A percentile compares a stretch with the other conserved stretches of the same genome.
phyloP scores from a whole-genome alignment of 2,797 vertebrate species.

The Leptodactylus fallax region DNA sequence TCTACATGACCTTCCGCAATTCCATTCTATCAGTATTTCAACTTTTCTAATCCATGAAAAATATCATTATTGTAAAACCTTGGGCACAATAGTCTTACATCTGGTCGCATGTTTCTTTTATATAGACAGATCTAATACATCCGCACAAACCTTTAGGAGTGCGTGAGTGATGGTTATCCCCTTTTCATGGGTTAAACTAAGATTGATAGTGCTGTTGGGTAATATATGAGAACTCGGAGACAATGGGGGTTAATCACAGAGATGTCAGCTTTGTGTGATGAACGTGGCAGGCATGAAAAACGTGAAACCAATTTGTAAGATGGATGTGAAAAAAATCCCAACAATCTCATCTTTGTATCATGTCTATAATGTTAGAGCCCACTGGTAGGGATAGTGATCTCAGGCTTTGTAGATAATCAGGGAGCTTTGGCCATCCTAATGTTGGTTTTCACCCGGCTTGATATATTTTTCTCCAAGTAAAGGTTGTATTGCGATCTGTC shows the following conservation, averaged over 20 bases:
- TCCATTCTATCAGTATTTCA: too few species aligned
- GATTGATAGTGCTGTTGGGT: background rate
- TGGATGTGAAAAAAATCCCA: conserved; percentile 15
- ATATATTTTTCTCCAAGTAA: background rate
- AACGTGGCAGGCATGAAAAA: conserved; percentile 29
- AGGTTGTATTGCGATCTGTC: background rate
- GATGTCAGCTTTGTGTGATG: background rate
- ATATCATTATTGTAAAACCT: too few species aligned
- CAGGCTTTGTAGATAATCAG: background rate
- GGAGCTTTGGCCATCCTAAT: background rate
- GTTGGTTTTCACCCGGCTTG: background rate
- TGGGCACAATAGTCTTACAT: too few species aligned
- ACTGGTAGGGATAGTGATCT: background rate
- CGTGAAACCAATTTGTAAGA: background rate
- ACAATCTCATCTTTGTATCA: background rate
- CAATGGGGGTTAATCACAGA: background rate
- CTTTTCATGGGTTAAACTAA: background rate
- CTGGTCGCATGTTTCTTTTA: too few species aligned
- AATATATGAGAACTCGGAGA: background rate
- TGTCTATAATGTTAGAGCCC: background rate
- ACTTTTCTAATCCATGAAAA: too few species aligned
- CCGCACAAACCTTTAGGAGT: background rate
- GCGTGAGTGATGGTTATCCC: background rate
- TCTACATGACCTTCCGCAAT: too few species aligned
- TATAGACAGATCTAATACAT: too few species aligned